Evolutionary conservation across 2,113 vertebrate genomes (phyloP), one percentile per base, ranked within the genome.

Genomic region (Rhinoptilus africanus): DNA sequence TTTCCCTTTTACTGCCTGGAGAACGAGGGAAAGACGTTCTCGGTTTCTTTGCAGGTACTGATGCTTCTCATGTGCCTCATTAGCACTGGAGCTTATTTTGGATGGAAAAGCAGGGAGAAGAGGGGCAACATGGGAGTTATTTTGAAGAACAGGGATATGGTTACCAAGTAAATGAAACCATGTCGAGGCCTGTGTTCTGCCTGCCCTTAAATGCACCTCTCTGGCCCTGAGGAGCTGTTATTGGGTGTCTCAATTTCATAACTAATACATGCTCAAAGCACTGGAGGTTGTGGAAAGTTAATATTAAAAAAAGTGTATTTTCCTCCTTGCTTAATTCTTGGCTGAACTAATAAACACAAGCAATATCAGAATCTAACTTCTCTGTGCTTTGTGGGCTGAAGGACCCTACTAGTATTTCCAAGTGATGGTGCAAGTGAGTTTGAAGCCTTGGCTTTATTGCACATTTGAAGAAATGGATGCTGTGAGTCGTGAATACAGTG

Each of bases 401-500:
- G 64, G 50, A 50, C 32, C 10, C 19, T 13, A 7, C 13, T 30
- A 10, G 9, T 24, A 6, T 39, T 50, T 50, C 23, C 9, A 24
- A 14, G 32, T 7, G 18, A 24, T 56, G 48, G 47, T 28, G 30
- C 35, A 30, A 56, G 54, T 6, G 24, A 34, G 13, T 54, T 83
- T 83, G 39, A 30, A 56, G 30, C 16, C 22, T 41, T 75, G 69
- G 8, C 28, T 59, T 68, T 32, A 35, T 16, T 13, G 14, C 9
- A 14, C 10, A 22, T 35, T 14, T 45, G 23, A 69, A 69, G 56
- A 63, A 76, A 45, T 5, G 5, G 27, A 12, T 45, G 63, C 15
- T 41, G 14, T 16, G 60, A 39, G 67, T 9, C 18, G 24, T 0
- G n/a, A 24, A 43, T 34, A 14, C 2, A 8, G 18, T 1, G 3